Conservation (phyloP, 2,113 vertebrate species). For the Gavialis gangeticus region DNA sequence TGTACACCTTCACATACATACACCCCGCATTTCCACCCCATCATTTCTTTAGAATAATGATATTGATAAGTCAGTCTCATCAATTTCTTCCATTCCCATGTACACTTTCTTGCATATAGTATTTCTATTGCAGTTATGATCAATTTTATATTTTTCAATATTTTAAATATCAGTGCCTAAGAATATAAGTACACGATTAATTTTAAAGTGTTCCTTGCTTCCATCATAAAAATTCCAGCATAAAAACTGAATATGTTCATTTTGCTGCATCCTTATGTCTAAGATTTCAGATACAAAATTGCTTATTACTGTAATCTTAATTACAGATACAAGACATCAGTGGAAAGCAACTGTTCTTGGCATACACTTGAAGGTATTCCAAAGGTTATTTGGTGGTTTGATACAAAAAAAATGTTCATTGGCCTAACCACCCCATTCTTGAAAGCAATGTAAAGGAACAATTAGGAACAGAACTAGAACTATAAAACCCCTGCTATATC, state of each 20-base stretch:
- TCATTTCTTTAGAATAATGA: too few species aligned
- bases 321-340: background rate
- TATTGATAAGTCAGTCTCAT: background rate
- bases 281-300: background rate
- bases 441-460: conserved; percentile 24
- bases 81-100: background rate
- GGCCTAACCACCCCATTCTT: background rate
- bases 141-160: background rate
- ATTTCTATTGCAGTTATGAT: background rate
- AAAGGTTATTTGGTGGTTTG: too few species aligned
- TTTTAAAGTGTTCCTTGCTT: background rate
- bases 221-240: background rate
- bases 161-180: background rate
- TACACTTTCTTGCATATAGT: background rate
- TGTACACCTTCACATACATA: too few species aligned
- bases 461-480: background rate
- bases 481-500: background rate
- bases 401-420: too few species aligned
- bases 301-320: background rate
- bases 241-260: background rate
- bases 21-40: too few species aligned
- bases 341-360: too few species aligned
- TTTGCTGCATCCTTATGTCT: background rate
- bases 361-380: too few species aligned
- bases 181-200: background rate